Conservation (phyloP, 2,888 invertebrate species). For the Dendrolimus houi region DNA sequence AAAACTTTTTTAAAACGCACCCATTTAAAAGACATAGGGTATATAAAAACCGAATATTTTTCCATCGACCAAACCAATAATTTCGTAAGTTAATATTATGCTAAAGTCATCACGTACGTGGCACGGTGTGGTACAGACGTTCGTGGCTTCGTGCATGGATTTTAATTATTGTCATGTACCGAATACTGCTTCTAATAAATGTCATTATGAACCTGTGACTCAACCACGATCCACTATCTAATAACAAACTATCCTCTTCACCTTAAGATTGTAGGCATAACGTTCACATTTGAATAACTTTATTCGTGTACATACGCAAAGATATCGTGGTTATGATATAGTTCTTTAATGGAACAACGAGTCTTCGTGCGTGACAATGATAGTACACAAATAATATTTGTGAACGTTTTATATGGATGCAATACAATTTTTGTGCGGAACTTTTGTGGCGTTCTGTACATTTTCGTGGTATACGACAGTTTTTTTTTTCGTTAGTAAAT, state of each 20-base stretch:
- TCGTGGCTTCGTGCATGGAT: constrained; percentile 75
- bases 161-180: constrained; percentile 76
- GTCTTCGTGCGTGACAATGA: constrained; percentile 71
- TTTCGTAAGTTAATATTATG: constrained; percentile 61
- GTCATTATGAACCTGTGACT: constrained; percentile 66
- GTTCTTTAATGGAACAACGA: constrained; percentile 69
- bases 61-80: constrained; percentile 34
- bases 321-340: constrained; percentile 40
- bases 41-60: constrained; percentile 24
- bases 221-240: constrained; percentile 23
- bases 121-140: constrained; percentile 65
- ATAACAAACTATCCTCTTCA: constrained; percentile 6
- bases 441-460: constrained; percentile 29
- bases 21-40: constrained; percentile 25
- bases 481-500: constrained; percentile 11
- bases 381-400: constrained; percentile 57
- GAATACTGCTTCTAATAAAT: constrained; percentile 73
- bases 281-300: constrained; percentile 13
- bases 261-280: constrained; percentile 12
- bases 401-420: constrained; percentile 56
- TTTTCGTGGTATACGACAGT: constrained; percentile 3
- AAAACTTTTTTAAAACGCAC: neutral
- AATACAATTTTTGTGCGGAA: constrained; percentile 38
- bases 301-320: constrained; percentile 4
- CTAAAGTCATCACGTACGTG: constrained; percentile 54